phyloP scores from a whole-genome alignment of 2,113 vertebrate species.

The Rhynchomys soricoides region DNA sequence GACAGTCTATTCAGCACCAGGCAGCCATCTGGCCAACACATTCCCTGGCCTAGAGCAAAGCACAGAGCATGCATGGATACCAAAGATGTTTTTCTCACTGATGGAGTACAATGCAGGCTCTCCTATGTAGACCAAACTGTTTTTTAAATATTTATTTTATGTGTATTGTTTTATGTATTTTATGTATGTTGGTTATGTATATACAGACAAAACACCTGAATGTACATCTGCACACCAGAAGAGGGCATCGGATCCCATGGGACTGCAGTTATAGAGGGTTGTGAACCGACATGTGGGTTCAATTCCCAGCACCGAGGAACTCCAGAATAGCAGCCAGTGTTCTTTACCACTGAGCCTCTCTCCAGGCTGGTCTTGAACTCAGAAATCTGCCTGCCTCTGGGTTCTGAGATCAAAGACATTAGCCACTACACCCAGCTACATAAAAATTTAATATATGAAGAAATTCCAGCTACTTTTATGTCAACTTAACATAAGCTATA shows the following conservation, averaged over 20 bases:
- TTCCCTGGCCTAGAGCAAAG: constrained; percentile 2
- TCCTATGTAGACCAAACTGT: neutral
- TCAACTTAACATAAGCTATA: neutral
- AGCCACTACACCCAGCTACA: neutral
- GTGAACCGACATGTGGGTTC: neutral
- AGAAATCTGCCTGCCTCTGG: neutral
- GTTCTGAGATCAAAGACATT: too few relatives aligned
- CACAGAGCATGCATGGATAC: neutral
- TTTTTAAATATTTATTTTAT: neutral
- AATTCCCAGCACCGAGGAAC: neutral
- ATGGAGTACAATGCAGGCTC: neutral
- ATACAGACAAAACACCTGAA: too few relatives aligned
- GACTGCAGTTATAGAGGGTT: neutral
- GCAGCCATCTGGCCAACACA: neutral
- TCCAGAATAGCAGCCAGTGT: neutral
- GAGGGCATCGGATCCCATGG: too few relatives aligned
- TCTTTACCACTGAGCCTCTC: neutral
- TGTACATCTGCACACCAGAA: neutral
- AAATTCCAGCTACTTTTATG: neutral
- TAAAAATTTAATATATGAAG: neutral
- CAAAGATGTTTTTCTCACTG: neutral
- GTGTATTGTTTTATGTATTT: too few relatives aligned
- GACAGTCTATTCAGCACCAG: neutral
- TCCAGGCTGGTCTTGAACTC: neutral
- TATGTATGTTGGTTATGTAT: too few relatives aligned